Evolutionary conservation across 2,113 vertebrate species (phyloP).

Genomic region (Sitta europaea): DNA sequence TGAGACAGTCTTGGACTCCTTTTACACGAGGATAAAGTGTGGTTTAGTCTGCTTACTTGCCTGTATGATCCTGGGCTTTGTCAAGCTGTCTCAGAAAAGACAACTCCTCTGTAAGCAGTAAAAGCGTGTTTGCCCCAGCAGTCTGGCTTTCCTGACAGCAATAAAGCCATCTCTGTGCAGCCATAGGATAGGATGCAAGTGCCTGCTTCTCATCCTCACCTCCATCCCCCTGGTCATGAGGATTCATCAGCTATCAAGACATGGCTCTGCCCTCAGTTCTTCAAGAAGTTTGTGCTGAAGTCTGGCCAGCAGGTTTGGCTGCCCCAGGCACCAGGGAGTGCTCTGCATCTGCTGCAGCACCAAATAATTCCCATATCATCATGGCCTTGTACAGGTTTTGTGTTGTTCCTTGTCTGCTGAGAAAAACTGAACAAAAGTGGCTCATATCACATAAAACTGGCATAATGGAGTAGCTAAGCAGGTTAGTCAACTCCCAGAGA

Average conservation of each 20-base stretch:
- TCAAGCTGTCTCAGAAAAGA: background rate
- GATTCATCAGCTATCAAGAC: background rate
- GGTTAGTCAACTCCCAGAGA: background rate
- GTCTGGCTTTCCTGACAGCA: rapidly evolving
- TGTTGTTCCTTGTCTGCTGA: background rate
- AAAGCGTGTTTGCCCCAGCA: background rate
- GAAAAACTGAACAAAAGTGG: background rate
- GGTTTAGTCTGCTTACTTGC: background rate
- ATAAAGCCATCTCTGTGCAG: background rate
- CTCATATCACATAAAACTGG: background rate
- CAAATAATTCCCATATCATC: background rate
- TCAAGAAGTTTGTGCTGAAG: background rate
- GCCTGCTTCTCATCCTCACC: background rate
- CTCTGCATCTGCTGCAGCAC: background rate
- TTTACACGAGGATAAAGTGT: background rate
- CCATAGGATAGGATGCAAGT: background rate
- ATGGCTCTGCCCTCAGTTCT: background rate
- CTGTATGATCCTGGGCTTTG: background rate
- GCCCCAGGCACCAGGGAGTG: rapidly evolving
- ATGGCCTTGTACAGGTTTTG: rapidly evolving
- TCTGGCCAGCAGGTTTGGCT: background rate
- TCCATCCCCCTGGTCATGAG: rapidly evolving
- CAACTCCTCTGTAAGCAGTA: background rate
- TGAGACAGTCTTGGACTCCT: background rate
- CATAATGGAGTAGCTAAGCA: background rate